Percentiles rank a stretch among this genome's conserved stretches.
Conservation (phyloP, 2,113 vertebrate species). For the Ammospiza caudacuta region DNA sequence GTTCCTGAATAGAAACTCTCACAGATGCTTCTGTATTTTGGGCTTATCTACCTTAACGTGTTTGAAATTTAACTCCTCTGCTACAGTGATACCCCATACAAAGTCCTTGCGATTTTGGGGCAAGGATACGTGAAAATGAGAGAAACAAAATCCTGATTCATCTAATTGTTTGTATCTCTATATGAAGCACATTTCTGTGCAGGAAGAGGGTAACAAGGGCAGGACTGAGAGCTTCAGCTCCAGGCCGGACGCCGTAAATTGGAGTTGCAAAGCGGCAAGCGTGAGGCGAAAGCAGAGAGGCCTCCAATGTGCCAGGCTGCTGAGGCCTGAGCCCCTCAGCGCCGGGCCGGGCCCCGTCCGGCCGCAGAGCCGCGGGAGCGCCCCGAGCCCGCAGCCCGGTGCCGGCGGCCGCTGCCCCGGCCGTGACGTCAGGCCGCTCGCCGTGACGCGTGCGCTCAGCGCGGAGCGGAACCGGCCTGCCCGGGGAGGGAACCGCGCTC, state of each 20-base stretch:
- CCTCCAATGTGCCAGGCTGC: rapidly evolving
- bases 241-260: rapidly evolving
- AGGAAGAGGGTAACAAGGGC: rapidly evolving
- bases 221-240: not conserved
- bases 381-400: too few relatives aligned
- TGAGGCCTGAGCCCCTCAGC: too few relatives aligned
- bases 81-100: rapidly evolving
- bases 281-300: not conserved
- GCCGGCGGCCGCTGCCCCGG: rapidly evolving
- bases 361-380: too few relatives aligned
- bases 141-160: not conserved
- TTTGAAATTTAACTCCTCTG: not conserved
- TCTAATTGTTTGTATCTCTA: rapidly evolving
- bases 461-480: rapidly evolving
- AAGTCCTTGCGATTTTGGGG: not conserved
- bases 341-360: too few relatives aligned
- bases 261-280: rapidly evolving
- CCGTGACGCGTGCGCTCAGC: rapidly evolving
- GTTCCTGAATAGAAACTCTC: not conserved
- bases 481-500: rapidly evolving
- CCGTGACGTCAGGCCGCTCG: not conserved
- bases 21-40: not conserved
- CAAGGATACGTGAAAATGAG: not conserved
- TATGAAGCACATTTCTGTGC: not conserved
- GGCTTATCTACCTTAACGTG: not conserved